Evolutionary conservation across 2,888 invertebrate genomes (phyloP).

Genomic region (Arctia plantaginis): DNA sequence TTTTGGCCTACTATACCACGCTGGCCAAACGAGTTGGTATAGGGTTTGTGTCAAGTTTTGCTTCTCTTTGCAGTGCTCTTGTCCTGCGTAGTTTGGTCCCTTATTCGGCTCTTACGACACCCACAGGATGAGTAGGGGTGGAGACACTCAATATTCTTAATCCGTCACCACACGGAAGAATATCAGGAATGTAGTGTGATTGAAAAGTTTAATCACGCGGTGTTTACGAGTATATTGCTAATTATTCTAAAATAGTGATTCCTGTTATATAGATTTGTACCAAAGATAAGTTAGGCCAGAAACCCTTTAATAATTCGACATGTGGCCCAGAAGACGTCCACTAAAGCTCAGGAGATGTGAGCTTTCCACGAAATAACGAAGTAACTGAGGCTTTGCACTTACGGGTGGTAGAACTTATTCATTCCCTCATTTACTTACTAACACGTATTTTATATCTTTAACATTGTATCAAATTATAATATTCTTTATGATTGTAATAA

Average conservation of each 20-base stretch:
- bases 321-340: conserved; percentile 29
- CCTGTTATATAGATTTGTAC: not conserved
- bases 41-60: too few species aligned
- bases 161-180: too few species aligned
- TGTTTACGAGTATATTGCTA: not conserved
- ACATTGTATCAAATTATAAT: not conserved
- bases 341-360: conserved; percentile 25
- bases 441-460: not conserved
- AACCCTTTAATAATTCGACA: conserved; percentile 36
- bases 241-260: not conserved
- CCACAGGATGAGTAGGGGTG: too few species aligned
- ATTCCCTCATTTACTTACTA: not conserved
- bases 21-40: too few species aligned
- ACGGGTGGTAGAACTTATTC: not conserved
- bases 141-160: too few species aligned
- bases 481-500: not conserved
- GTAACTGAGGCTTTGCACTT: conserved; percentile 14
- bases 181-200: too few species aligned
- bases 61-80: too few species aligned
- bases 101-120: too few species aligned
- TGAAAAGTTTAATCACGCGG: too few species aligned
- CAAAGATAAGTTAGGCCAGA: conserved; percentile 4
- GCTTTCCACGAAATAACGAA: conserved; percentile 19
- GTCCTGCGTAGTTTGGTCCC: too few species aligned
- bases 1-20: too few species aligned